Conservation (phyloP, 2,113 vertebrate genomes). For the Desmodus rotundus region DNA sequence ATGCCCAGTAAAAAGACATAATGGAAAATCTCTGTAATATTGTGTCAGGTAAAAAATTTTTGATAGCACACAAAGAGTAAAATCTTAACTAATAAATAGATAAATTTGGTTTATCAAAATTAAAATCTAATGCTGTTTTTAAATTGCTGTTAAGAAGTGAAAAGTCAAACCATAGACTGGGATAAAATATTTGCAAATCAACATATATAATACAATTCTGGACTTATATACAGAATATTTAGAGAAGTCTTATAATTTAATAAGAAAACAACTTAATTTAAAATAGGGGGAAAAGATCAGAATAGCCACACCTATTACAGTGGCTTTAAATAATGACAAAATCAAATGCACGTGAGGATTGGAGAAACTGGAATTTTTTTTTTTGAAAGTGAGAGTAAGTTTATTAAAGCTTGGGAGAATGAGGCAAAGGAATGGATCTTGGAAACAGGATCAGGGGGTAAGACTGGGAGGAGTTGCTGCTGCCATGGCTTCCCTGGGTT, state of each 20-base stretch:
- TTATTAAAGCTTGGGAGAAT: no score
- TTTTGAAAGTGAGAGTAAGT: no score
- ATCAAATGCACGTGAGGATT: not conserved
- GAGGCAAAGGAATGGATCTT: no score
- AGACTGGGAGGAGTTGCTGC: no score
- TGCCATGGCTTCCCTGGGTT: no score
- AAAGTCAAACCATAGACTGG: not conserved
- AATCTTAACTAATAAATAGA: not conserved
- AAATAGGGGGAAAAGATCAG: not conserved
- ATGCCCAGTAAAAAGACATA: not conserved
- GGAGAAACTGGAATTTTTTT: not conserved
- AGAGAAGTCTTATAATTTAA: no score
- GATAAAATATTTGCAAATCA: not conserved
- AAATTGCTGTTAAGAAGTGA: not conserved
- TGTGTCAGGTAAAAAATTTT: not conserved
- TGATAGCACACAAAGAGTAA: not conserved
- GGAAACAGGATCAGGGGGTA: no score
- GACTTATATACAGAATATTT: not conserved
- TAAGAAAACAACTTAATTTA: not conserved
- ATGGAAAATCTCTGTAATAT: not conserved
- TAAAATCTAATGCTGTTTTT: not conserved
- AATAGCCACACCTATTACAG: not conserved
- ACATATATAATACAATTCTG: not conserved
- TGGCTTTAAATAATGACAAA: not conserved
- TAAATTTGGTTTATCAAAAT: not conserved